A percentile compares a stretch with the other conserved stretches of the same genome.
phyloP scores from a whole-genome alignment of 2,797 vertebrate genomes.

The Decapterus maruadsi region DNA sequence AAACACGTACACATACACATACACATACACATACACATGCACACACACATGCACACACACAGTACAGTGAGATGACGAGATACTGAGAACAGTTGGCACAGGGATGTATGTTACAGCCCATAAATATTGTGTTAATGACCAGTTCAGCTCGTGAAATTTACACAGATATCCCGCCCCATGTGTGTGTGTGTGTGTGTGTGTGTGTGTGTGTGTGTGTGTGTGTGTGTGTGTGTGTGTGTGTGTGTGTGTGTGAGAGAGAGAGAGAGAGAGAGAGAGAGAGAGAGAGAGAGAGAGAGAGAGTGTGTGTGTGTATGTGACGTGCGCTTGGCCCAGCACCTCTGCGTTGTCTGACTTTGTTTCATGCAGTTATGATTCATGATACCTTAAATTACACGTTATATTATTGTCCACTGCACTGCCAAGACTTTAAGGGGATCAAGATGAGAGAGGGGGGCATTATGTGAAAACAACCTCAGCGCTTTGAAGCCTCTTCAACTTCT shows the following conservation, averaged over 20 bases:
- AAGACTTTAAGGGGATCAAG: slow-evolving; percentile 63
- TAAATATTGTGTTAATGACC: slow-evolving; percentile 70
- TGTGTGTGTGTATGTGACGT: slow-evolving; percentile 22
- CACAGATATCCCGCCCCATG: slow-evolving; percentile 42
- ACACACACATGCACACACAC: too few species aligned
- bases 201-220: slow-evolving; percentile 17
- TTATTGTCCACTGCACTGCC: slow-evolving; percentile 64
- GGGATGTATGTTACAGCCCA: slow-evolving; percentile 15
- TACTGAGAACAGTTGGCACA: slow-evolving; percentile 33
- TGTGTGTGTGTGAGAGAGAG: slow-evolving; percentile 13
- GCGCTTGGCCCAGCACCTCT: slow-evolving; percentile 53
- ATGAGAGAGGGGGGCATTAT: slow-evolving; percentile 58
- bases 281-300: too few species aligned
- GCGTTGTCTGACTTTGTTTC: slow-evolving; percentile 52
- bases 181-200: neutral
- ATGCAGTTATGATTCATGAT: slow-evolving; percentile 62
- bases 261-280: too few species aligned
- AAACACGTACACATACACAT: too few species aligned
- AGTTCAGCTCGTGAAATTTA: slow-evolving; percentile 64
- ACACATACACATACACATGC: neutral
- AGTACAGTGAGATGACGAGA: slow-evolving; percentile 6
- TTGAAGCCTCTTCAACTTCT: slow-evolving; percentile 61
- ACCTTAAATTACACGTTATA: slow-evolving; percentile 73
- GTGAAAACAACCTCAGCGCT: slow-evolving; percentile 68
- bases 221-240: slow-evolving; percentile 18